These are phyloP conservation scores for Quadroppia sp. DNA, from an alignment of 2,888 invertebrate species.

Conservation along the genomic window DNA sequence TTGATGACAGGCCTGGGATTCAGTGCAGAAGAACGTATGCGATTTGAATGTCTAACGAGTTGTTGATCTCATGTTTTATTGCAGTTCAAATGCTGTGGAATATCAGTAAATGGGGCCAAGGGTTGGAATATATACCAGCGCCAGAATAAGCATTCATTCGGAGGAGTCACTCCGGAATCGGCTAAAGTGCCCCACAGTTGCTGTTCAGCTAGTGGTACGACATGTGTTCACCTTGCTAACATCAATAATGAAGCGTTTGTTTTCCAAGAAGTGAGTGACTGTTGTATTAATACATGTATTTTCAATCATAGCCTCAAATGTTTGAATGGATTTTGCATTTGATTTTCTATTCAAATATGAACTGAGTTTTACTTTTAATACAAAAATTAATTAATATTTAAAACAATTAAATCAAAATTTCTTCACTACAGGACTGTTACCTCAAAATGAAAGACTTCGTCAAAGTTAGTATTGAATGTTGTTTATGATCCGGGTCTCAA, in stretches of 20 bases:
- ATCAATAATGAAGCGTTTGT: not conserved
- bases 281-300: not conserved
- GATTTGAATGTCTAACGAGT: too few relatives aligned
- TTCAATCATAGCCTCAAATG: too few relatives aligned
- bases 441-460: constrained; percentile 48
- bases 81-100: constrained; percentile 45
- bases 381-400: not conserved
- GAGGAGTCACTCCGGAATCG: not conserved
- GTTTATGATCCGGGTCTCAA: too few relatives aligned
- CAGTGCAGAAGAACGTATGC: constrained; percentile 67
- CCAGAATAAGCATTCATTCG: constrained; percentile 10
- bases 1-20: constrained; percentile 70
- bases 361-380: not conserved
- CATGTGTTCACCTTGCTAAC: not conserved
- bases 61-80: too few relatives aligned
- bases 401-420: not conserved
- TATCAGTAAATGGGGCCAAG: constrained; percentile 10
- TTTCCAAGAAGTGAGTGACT: constrained; percentile 31
- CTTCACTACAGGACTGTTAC: constrained; percentile 47
- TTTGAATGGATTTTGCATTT: too few relatives aligned
- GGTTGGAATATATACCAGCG: constrained; percentile 37
- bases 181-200: constrained; percentile 43
- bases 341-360: too few relatives aligned
- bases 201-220: too few relatives aligned
- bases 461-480: constrained; percentile 41